phyloP scores from a whole-genome alignment of 2,888 invertebrate genomes.

The Leptinotarsa juncta region DNA sequence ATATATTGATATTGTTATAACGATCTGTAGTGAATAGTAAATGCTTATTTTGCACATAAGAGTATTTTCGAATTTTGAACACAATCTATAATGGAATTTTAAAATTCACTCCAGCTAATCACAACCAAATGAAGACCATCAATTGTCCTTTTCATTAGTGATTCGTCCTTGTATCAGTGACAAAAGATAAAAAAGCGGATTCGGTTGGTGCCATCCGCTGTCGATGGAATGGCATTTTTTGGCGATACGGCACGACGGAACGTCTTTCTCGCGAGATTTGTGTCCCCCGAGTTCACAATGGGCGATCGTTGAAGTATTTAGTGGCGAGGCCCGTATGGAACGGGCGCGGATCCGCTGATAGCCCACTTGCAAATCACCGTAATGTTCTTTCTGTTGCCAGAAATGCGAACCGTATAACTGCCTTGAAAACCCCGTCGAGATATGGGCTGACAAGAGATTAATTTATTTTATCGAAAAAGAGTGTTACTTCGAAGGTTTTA shows the following conservation, averaged over 20 bases:
- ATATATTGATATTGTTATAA: too few species aligned
- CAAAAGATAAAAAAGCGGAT: slow-evolving; percentile 37
- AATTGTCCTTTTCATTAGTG: slow-evolving; percentile 11
- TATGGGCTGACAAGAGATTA: slow-evolving; percentile 12
- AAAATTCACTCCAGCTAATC: neutral
- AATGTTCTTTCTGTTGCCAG: slow-evolving; percentile 56
- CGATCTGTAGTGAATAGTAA: too few species aligned
- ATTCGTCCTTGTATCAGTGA: slow-evolving; percentile 7
- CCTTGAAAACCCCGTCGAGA: slow-evolving; percentile 17
- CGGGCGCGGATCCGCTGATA: slow-evolving; percentile 52
- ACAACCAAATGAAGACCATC: neutral
- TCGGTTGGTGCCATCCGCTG: slow-evolving; percentile 35
- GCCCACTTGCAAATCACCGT: slow-evolving; percentile 62
- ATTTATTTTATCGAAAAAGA: slow-evolving; percentile 4
- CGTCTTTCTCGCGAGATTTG: slow-evolving; percentile 63
- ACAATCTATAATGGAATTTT: too few species aligned
- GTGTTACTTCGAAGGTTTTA: neutral
- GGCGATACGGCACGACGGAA: slow-evolving; percentile 50
- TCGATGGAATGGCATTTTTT: slow-evolving; percentile 48
- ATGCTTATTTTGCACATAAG: too few species aligned
- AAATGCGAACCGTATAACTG: slow-evolving; percentile 30
- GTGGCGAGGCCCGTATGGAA: slow-evolving; percentile 60
- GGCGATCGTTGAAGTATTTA: slow-evolving; percentile 66
- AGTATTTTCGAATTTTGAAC: too few species aligned
- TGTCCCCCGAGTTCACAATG: slow-evolving; percentile 64